Percentiles rank a stretch among this genome's conserved stretches.
phyloP scores from a whole-genome alignment of 2,888 invertebrate species.

The Hyles lineata region DNA sequence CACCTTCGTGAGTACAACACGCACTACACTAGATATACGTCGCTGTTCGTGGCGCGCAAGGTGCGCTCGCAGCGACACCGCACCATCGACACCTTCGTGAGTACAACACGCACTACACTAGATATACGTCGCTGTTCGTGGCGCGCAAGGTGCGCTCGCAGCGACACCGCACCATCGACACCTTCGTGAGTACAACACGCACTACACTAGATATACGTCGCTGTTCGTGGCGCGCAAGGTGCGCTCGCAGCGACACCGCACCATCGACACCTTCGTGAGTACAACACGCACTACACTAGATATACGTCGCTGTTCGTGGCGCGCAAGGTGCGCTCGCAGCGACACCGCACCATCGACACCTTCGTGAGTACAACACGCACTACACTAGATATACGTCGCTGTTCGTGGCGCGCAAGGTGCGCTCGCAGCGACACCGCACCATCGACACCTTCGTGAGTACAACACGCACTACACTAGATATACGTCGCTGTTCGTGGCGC shows the following conservation, averaged over 20 bases:
- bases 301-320: not conserved
- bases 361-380: too few relatives aligned
- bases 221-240: conserved; percentile 91
- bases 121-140: conserved; percentile 59
- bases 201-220: not conserved
- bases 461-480: too few relatives aligned
- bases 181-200: conserved; percentile 86
- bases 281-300: not conserved
- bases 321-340: too few relatives aligned
- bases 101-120: conserved; percentile 49
- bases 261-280: conserved; percentile 93
- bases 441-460: too few relatives aligned
- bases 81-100: conserved; percentile 93
- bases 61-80: conserved; percentile 92
- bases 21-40: not conserved
- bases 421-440: too few relatives aligned
- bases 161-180: conserved; percentile 92
- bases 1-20: conserved; percentile 87
- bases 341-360: too few relatives aligned
- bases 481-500: too few relatives aligned
- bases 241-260: conserved; percentile 92
- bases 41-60: conserved; percentile 88
- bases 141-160: conserved; percentile 94
- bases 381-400: too few relatives aligned
- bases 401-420: too few relatives aligned